Base-by-base conservation (phyloP, 1,140 invertebrate species). In the Drosophila simulans region DNA sequence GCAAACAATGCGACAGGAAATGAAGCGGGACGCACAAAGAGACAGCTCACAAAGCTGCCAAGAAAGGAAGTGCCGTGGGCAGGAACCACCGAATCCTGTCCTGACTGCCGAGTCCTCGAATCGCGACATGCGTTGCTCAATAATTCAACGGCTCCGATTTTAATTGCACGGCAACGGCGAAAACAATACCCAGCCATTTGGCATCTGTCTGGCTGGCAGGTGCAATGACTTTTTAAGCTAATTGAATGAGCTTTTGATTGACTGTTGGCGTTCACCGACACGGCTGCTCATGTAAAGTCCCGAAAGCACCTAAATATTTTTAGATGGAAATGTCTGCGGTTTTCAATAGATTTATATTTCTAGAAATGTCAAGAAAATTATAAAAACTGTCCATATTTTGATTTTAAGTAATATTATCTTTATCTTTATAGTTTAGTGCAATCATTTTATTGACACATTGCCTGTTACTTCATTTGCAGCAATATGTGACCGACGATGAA, bases 401-500 rank as follows among this genome's bases (percentile, higher is more conserved):
- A 37, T 37, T 37, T 37, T 37, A 13, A 37, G 11, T 12, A 12
- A 13, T 13, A 13, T 37, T 4, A 37, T 4, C 11, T 37, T 37
- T 4, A 37, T 4, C 11, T 37, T 37, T 3, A 37, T 7, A 27
- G 5, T n/a, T 2, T 3, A n/a, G n/a, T 40, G 12, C 0, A 27
- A 27, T 2, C 5, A 40, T 40, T 15, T 40, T 4, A 40, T 40
- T n/a, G 13, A 40, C n/a, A 40, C 13, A n/a, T 40, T 40, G 25
- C 5, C 5, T n/a, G 1, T 17, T 42, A 3, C 1, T 15, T 17
- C 10, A 20, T 45, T 45, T 8, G 1, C 11, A 94, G 93, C 90
- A 93, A 56, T 90, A 92, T 11, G 94, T 94, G 48, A 91, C 93
- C 22, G 92, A 77, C 0, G 93, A 94, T 7, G 93, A 93, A 3